These are phyloP conservation scores for Parauchenoglanis ngamensis DNA, from an alignment of 2,797 vertebrate species.

Conservation along the genomic window DNA sequence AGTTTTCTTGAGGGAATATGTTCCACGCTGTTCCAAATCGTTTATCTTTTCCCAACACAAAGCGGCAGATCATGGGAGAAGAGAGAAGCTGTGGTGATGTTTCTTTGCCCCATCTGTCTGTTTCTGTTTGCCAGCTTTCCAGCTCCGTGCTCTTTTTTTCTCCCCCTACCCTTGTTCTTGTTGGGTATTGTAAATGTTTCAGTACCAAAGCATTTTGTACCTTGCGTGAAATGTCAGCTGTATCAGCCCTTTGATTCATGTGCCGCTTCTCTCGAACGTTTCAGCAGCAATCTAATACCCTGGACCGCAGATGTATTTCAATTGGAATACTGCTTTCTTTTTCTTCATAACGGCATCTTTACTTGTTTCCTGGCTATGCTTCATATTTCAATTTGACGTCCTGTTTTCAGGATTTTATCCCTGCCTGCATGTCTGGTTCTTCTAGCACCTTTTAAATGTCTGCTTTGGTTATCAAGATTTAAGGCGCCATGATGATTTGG, in stretches of 20 bases:
- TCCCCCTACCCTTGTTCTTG: slow-evolving; percentile 23
- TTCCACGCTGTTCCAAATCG: slow-evolving; percentile 61
- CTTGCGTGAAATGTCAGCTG: slow-evolving; percentile 34
- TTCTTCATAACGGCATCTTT: background rate
- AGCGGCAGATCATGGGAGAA: slow-evolving; percentile 58
- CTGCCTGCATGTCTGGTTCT: background rate
- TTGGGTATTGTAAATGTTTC: slow-evolving; percentile 34
- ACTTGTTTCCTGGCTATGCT: background rate
- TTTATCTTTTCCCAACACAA: slow-evolving; percentile 65
- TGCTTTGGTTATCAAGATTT: background rate
- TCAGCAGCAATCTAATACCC: slow-evolving; percentile 4
- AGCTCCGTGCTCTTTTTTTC: slow-evolving; percentile 35
- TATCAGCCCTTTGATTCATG: slow-evolving; percentile 10
- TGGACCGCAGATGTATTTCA: slow-evolving; percentile 4
- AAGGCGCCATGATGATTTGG: too few relatives aligned
- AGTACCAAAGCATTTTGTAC: slow-evolving; percentile 18
- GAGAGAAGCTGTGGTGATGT: slow-evolving; percentile 47
- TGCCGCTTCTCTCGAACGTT: background rate
- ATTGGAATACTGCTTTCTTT: background rate
- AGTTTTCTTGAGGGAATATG: slow-evolving; percentile 58
- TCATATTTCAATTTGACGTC: background rate
- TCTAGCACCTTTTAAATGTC: background rate
- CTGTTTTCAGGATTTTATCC: background rate
- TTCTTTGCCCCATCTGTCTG: slow-evolving; percentile 42
- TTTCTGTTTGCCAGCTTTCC: slow-evolving; percentile 51